These are phyloP conservation scores for Bombus balteatus DNA, from an alignment of 1,140 invertebrate genomes.

Conservation along the genomic window DNA sequence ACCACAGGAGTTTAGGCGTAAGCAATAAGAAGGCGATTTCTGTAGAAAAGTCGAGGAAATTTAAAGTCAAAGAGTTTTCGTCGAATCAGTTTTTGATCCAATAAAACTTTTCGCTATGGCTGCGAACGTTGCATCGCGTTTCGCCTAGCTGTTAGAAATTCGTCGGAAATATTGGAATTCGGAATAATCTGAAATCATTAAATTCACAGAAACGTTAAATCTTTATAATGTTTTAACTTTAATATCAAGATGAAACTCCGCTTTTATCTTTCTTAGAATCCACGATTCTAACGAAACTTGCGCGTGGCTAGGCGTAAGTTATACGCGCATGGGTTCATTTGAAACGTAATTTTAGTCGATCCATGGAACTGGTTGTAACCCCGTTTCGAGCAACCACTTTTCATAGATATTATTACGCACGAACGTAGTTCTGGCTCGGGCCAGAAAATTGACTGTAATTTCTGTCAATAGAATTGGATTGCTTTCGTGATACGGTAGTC, in stretches of 20 bases:
- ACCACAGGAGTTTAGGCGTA: no score
- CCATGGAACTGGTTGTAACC: conserved; percentile 4
- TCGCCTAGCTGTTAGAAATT: background rate
- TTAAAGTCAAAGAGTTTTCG: no score
- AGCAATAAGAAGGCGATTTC: no score
- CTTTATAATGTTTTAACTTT: background rate
- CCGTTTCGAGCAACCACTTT: background rate
- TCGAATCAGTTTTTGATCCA: no score
- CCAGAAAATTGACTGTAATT: conserved; percentile 10
- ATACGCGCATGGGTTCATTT: background rate
- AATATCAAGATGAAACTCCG: background rate
- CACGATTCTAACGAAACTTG: background rate
- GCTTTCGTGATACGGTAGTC: background rate
- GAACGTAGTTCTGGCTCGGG: background rate
- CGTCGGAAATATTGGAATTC: no score
- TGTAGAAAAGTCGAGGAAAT: no score
- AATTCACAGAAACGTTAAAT: background rate
- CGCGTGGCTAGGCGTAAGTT: background rate
- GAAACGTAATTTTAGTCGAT: conserved; percentile 27
- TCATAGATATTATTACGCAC: conserved; percentile 4
- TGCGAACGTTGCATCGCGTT: no score
- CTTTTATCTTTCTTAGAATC: background rate
- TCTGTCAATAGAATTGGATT: background rate
- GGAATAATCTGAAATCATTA: background rate
- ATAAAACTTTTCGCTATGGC: no score